These are phyloP conservation scores for Amphiprion percula DNA, from an alignment of 2,113 vertebrate genomes.

Conservation along the genomic window DNA sequence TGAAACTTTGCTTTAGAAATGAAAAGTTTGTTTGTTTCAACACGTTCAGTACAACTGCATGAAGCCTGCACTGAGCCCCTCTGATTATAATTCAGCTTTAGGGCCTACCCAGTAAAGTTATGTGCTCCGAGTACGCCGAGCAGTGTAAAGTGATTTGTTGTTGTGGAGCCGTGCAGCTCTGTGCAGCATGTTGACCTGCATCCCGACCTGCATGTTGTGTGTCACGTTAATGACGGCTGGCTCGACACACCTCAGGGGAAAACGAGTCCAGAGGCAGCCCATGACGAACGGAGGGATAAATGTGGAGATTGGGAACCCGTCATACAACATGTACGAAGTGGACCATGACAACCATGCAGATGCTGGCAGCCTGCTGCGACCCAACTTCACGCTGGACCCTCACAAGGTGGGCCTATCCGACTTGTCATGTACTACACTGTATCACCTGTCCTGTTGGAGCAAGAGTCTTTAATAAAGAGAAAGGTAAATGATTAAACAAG, in stretches of 20 bases:
- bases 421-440: not conserved
- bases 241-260: slow-evolving; percentile 86
- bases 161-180: slow-evolving; percentile 6
- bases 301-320: slow-evolving; percentile 98
- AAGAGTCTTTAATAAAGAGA: fast-evolving
- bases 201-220: slow-evolving; percentile 33
- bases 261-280: slow-evolving; percentile 96
- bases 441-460: not conserved
- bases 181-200: slow-evolving; percentile 25
- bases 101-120: not conserved
- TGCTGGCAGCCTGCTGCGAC: slow-evolving; percentile 91
- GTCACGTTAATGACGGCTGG: slow-evolving; percentile 34
- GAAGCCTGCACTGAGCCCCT: slow-evolving; percentile 10
- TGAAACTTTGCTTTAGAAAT: slow-evolving; percentile 34
- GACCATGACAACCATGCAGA: slow-evolving; percentile 94
- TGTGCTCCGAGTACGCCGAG: not conserved
- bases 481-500: not conserved
- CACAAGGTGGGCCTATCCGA: slow-evolving; percentile 88
- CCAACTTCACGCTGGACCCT: slow-evolving; percentile 94
- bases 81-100: slow-evolving; percentile 35
- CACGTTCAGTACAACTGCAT: not conserved
- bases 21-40: slow-evolving; percentile 15
- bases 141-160: slow-evolving; percentile 7
- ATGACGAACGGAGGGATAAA: slow-evolving; percentile 98
- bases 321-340: slow-evolving; percentile 99